Conservation (phyloP, 2,888 invertebrate species). For the Trissoscelio sp. region DNA sequence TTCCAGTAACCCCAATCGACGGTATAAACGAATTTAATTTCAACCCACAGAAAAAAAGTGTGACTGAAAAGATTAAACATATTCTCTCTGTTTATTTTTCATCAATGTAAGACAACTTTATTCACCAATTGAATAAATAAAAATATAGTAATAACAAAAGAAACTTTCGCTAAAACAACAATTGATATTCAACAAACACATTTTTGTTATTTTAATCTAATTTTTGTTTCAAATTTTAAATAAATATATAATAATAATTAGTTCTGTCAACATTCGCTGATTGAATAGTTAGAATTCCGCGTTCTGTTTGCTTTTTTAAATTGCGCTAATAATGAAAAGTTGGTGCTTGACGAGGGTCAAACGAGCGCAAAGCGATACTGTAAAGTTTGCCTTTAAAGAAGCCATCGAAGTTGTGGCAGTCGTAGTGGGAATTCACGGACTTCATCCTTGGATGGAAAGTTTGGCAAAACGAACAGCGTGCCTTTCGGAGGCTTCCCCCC, state of each 20-base stretch:
- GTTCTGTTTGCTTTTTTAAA: conserved; percentile 1
- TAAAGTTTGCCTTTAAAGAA: conserved; percentile 50
- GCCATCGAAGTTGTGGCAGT: conserved; percentile 45
- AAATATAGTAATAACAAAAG: too few species aligned
- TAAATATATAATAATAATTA: not conserved
- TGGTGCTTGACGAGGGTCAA: conserved; percentile 31
- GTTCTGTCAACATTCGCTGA: not conserved
- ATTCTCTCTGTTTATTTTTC: too few species aligned
- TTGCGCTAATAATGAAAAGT: conserved; percentile 36
- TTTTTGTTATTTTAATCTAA: not conserved
- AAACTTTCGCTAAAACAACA: too few species aligned
- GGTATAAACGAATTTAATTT: too few species aligned
- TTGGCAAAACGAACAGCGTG: conserved; percentile 42
- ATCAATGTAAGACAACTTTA: too few species aligned
- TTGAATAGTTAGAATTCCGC: not conserved
- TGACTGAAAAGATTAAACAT: too few species aligned
- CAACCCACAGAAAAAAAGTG: too few species aligned
- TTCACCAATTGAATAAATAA: too few species aligned
- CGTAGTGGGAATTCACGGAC: conserved; percentile 38
- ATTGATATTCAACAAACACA: too few species aligned
- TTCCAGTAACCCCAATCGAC: too few species aligned
- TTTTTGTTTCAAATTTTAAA: not conserved
- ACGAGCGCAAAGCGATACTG: conserved; percentile 27
- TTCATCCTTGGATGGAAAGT: conserved; percentile 50
- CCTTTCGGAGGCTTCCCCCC: conserved; percentile 32